These are phyloP conservation scores for Drosophila anceps DNA, from an alignment of 2,888 invertebrate species.

Conservation along the genomic window DNA sequence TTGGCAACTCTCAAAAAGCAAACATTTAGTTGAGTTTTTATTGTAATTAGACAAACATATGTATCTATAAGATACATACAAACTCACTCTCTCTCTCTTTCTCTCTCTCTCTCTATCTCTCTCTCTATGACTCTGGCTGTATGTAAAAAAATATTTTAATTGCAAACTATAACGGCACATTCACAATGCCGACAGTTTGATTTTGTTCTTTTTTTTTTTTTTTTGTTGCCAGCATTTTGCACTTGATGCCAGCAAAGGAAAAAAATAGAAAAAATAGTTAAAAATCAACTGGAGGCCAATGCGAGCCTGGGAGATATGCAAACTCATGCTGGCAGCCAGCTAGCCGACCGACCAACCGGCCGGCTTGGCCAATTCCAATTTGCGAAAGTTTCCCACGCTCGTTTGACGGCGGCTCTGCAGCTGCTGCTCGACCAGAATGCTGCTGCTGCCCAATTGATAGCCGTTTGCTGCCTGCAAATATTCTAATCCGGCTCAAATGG, in stretches of 20 bases:
- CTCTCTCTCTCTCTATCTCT: no score
- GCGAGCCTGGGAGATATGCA: conserved; percentile 37
- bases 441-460: conserved; percentile 53
- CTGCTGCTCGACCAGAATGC: conserved; percentile 49
- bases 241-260: conserved; percentile 43
- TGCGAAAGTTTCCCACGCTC: conserved; percentile 53
- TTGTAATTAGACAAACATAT: background rate
- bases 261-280: conserved; percentile 1
- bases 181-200: conserved; percentile 21
- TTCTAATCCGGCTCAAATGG: conserved; percentile 64
- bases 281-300: conserved; percentile 15
- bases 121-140: background rate
- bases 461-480: conserved; percentile 38
- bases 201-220: background rate
- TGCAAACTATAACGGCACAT: conserved; percentile 39
- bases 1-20: background rate
- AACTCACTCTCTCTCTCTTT: background rate
- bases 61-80: background rate
- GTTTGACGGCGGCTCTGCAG: conserved; percentile 32
- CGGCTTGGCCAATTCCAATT: conserved; percentile 49
- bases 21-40: background rate
- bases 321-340: conserved; percentile 40
- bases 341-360: background rate
- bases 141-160: conserved; percentile 34
- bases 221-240: conserved; percentile 25